Conservation (phyloP, 2,797 vertebrate genomes). For the Garrulus glandarius region DNA sequence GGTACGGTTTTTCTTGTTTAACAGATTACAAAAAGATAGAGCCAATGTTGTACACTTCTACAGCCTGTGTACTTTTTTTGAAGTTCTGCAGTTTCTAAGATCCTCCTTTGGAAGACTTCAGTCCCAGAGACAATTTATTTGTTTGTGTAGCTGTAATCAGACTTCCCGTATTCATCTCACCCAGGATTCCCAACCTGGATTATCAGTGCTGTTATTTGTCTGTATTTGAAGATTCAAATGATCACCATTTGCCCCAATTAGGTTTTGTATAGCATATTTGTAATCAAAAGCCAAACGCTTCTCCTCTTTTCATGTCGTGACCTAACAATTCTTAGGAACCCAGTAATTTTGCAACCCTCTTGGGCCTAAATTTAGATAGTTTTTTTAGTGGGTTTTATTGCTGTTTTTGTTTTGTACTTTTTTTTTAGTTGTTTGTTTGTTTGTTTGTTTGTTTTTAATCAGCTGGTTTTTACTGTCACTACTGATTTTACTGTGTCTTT, state of each 20-base stretch:
- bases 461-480: background rate
- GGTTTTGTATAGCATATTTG: background rate
- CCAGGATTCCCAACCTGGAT: background rate
- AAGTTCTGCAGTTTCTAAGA: background rate
- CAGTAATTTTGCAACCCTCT: background rate
- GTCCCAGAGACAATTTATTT: background rate
- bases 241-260: background rate
- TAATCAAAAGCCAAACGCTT: background rate
- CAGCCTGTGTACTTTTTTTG: background rate
- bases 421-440: no score
- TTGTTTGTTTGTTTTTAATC: background rate
- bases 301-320: background rate
- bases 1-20: background rate
- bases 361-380: background rate
- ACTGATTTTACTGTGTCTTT: background rate
- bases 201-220: background rate
- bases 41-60: background rate
- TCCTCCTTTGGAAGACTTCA: background rate
- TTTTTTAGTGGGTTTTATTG: background rate
- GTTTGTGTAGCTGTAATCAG: background rate
- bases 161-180: background rate
- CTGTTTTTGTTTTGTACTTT: background rate
- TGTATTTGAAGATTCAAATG: background rate
- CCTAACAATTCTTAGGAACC: background rate
- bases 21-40: background rate